Evolutionary conservation across 2,113 vertebrate species (phyloP).

Genomic region (Catharus bicknelli): DNA sequence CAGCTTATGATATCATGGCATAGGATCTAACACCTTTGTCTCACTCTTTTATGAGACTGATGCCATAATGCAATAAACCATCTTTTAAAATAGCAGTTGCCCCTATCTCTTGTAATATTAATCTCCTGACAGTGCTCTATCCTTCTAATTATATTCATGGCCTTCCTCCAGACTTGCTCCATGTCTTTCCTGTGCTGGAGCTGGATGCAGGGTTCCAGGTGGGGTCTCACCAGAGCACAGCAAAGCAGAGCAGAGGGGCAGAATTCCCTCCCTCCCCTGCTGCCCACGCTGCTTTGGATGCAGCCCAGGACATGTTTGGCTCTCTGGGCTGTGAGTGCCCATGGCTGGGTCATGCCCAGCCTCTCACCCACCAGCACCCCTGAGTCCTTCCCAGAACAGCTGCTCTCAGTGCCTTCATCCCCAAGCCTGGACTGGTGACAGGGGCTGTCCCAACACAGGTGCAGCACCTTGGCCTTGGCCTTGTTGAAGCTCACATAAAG

Average conservation of each 20-base stretch:
- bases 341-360: not conserved
- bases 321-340: not conserved
- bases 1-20: no score
- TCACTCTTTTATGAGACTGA: no score
- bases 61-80: no score
- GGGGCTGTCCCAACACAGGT: accelerated
- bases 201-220: not conserved
- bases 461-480: not conserved
- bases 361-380: accelerated
- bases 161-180: not conserved
- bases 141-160: not conserved
- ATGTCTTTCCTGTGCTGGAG: not conserved
- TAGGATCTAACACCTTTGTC: no score
- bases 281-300: accelerated
- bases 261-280: not conserved
- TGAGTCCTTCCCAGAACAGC: not conserved
- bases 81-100: no score
- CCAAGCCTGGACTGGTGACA: not conserved
- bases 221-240: not conserved
- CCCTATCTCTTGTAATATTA: no score
- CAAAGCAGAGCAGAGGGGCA: not conserved
- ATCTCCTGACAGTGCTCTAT: not conserved
- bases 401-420: no score
- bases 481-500: not conserved
- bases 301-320: not conserved